A percentile compares a stretch with the other conserved stretches of the same genome.
phyloP scores from a whole-genome alignment of 2,797 vertebrate genomes.

The Rhincodon typus region DNA sequence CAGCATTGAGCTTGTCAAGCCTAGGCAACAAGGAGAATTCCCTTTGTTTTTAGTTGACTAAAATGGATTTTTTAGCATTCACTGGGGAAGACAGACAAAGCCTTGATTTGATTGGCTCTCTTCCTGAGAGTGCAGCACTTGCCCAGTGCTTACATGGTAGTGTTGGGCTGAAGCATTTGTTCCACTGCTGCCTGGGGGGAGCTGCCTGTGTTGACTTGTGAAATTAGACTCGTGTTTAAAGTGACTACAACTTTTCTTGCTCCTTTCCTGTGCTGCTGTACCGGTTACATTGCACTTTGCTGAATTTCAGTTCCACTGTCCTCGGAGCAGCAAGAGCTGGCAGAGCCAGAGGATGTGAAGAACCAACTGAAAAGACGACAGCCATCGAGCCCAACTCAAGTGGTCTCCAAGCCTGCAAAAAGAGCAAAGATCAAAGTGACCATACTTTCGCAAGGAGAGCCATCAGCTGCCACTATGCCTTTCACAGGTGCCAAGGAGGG shows the following conservation, averaged over 20 bases:
- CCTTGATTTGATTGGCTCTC: background rate
- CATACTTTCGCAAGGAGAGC: conserved; percentile 81
- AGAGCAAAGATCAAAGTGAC: conserved; percentile 96
- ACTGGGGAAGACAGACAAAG: background rate
- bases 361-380: conserved; percentile 78
- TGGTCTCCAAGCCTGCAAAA: conserved; percentile 70
- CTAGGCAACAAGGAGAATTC: background rate
- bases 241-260: background rate
- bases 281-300: background rate
- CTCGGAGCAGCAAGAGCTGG: conserved; percentile 72
- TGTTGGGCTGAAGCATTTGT: background rate
- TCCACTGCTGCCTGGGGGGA: no score
- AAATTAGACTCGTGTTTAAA: background rate
- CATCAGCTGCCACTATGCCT: conserved; percentile 54
- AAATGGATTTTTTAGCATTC: background rate
- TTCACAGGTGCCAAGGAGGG: conserved; percentile 66
- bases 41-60: background rate
- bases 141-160: background rate
- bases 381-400: conserved; percentile 70
- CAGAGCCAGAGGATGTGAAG: conserved; percentile 74
- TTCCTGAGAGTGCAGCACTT: background rate
- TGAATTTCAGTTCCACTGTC: conserved; percentile 70
- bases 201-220: no score
- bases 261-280: background rate
- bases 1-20: no score